Evolutionary conservation across 1,140 invertebrate species (phyloP).

Genomic region (Drosophila miranda): DNA sequence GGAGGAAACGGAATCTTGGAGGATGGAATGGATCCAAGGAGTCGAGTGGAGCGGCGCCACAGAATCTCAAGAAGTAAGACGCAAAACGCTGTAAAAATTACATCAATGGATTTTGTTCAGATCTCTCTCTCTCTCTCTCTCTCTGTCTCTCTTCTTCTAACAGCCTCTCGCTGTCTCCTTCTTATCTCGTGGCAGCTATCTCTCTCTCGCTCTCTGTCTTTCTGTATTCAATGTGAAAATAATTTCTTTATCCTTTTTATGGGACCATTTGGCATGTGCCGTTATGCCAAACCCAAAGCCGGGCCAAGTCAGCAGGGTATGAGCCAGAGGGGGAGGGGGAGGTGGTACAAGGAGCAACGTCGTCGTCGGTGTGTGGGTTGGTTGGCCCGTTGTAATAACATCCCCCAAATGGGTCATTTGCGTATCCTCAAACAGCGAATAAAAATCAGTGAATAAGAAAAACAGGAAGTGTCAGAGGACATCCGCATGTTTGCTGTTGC

Average conservation of each 20-base stretch:
- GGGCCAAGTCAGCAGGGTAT: constrained; percentile 1
- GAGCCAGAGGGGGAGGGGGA: constrained; percentile 6
- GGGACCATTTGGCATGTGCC: constrained; percentile 82
- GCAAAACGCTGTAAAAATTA: constrained; percentile 70
- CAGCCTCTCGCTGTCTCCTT: constrained; percentile 14
- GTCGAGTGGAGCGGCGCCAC: constrained; percentile 46
- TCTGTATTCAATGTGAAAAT: constrained; percentile 80
- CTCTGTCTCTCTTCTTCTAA: constrained; percentile 1
- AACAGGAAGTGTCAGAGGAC: constrained; percentile 81
- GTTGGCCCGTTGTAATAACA: constrained; percentile 76
- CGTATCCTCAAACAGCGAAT: constrained; percentile 82
- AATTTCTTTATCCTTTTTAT: constrained; percentile 83
- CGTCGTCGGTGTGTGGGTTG: constrained; percentile 41
- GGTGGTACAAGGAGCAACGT: constrained; percentile 7
- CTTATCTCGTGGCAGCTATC: constrained; percentile 42
- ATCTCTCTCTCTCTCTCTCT: constrained; percentile 12
- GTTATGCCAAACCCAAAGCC: constrained; percentile 65
- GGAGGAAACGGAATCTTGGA: constrained; percentile 10
- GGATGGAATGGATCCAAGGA: constrained; percentile 5
- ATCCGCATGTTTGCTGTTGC: constrained; percentile 73
- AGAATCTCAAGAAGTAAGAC: constrained; percentile 40
- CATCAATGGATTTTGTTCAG: constrained; percentile 67
- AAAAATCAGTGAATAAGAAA: constrained; percentile 83
- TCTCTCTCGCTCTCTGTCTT: constrained; percentile 12
- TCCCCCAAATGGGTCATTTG: constrained; percentile 83